phyloP scores from a whole-genome alignment of 2,797 vertebrate genomes.

The Phoebastria nigripes region DNA sequence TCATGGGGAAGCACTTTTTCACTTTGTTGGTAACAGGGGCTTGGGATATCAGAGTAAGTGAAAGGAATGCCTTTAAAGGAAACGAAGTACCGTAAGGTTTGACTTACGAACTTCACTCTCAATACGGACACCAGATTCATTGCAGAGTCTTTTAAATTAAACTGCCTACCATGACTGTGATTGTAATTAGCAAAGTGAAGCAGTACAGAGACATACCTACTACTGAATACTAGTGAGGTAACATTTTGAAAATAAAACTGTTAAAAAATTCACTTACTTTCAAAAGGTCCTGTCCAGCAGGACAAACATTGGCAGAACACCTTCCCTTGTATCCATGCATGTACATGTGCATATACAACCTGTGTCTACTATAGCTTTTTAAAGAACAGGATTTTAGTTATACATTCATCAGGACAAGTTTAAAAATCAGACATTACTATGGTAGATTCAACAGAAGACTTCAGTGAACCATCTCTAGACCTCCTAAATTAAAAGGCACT shows the following conservation, averaged over 20 bases:
- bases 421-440: constrained; percentile 46
- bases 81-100: constrained; percentile 2
- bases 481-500: constrained; percentile 71
- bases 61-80: constrained; percentile 45
- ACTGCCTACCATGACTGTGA: constrained; percentile 31
- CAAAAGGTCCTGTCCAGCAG: constrained; percentile 75
- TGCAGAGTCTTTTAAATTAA: constrained; percentile 20
- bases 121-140: background rate
- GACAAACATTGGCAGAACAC: constrained; percentile 69
- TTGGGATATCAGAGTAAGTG: background rate
- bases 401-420: constrained; percentile 70
- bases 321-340: constrained; percentile 65
- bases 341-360: constrained; percentile 67
- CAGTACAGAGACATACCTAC: constrained; percentile 35
- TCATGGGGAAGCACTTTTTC: background rate
- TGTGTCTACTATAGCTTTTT: constrained; percentile 57
- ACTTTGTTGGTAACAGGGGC: constrained; percentile 5
- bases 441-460: constrained; percentile 41
- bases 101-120: constrained; percentile 29
- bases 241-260: constrained; percentile 67
- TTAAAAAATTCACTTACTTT: constrained; percentile 68
- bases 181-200: constrained; percentile 54
- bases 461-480: constrained; percentile 32
- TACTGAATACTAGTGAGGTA: constrained; percentile 71
- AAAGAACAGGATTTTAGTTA: constrained; percentile 56